Evolutionary conservation across 2,113 vertebrate species (phyloP).

Genomic region (Podarcis raffonei): DNA sequence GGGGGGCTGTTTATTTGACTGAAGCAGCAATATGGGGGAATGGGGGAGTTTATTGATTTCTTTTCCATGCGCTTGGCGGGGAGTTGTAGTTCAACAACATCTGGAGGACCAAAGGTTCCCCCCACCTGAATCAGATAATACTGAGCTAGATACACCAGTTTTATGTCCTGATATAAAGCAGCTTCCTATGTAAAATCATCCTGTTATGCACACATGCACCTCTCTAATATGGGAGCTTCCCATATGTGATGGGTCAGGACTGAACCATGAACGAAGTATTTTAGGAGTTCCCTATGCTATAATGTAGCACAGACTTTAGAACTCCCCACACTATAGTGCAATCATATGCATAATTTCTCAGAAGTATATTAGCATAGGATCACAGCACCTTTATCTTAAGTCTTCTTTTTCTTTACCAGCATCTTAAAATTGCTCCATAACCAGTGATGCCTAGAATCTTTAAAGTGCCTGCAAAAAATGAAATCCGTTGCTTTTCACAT

Average conservation of each 20-base stretch:
- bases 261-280: not conserved
- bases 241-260: not conserved
- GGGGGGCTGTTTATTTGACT: too few relatives aligned
- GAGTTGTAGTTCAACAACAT: too few relatives aligned
- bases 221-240: not conserved
- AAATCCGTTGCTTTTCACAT: constrained; percentile 5
- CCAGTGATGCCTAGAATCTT: not conserved
- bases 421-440: not conserved
- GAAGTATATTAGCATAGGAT: not conserved
- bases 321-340: not conserved
- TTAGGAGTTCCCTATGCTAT: not conserved
- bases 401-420: not conserved
- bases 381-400: not conserved
- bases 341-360: not conserved
- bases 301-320: not conserved
- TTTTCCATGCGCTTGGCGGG: too few relatives aligned
- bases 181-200: not conserved
- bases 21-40: too few relatives aligned
- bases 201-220: not conserved
- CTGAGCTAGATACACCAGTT: not conserved
- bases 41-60: too few relatives aligned
- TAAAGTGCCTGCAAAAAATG: not conserved
- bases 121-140: not conserved
- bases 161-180: not conserved
- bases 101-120: too few relatives aligned